Evolutionary conservation across 2,113 vertebrate genomes (phyloP), one percentile per base, ranked within the genome.

Genomic region (Sturnira hondurensis): DNA sequence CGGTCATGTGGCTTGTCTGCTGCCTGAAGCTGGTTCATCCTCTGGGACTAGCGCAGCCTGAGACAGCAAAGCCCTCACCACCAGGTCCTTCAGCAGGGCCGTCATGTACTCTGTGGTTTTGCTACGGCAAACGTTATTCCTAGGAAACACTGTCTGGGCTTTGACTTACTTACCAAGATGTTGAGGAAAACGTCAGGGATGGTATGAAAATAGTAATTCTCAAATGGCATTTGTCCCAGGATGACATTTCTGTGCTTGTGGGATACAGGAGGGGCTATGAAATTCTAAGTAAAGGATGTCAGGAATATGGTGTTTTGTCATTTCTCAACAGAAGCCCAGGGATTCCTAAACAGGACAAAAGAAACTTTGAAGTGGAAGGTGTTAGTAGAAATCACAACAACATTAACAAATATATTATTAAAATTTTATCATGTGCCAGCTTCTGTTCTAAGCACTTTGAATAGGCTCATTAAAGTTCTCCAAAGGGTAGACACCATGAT

Each of bases 211-310:
- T n/a, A 83, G 11, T 74, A 87, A 86, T 83, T 86, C 63, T 89
- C 84, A 63, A 63, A 63, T 58, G 52, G 56, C n/a, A 50, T 96
- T 86, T 78, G 45, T 94, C 43, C 41, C 54, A 43, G 54, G 52
- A 63, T 95, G 81, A 31, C 50, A 84, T 96, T 86, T 92, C 70
- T 86, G 11, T 78, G 24, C 89, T 67, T 77, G 45, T 14, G 12
- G 68, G 41, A 68, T 96, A 28, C 68, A 28, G 19, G 24, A 88
- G 81, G 80, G 65, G 22, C 56, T 33, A 4, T 94, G 70, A 96
- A 93, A 74, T 96, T 76, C 24, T 73, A 80, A 93, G 70, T 36
- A 71, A 93, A 74, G 90, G 92, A 82, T 89, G 45, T 71, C 65
- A 76, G 50, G 71, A 80, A 52, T 83, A 74, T 10, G 56, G 54